These are phyloP conservation scores for Spea bombifrons DNA, from an alignment of 2,113 vertebrate genomes.

Conservation along the genomic window DNA sequence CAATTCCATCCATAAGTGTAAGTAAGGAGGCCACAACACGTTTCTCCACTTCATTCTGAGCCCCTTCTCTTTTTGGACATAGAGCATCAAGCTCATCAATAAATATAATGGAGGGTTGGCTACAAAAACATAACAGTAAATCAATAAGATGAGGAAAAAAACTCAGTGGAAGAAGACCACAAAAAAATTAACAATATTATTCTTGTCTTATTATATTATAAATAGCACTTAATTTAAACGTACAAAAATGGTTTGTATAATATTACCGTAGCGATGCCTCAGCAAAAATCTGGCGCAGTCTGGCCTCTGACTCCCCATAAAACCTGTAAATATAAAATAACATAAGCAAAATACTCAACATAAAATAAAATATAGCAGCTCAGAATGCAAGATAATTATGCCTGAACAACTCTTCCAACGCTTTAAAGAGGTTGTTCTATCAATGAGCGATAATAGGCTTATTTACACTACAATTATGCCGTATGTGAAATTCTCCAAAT, in stretches of 20 bases:
- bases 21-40: constrained; percentile 90
- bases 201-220: too few relatives aligned
- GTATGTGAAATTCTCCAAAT: too few relatives aligned
- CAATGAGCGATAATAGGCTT: too few relatives aligned
- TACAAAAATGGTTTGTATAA: background rate
- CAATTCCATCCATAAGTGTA: constrained; percentile 94
- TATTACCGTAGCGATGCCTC: constrained; percentile 83
- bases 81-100: constrained; percentile 95
- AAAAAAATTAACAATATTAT: too few relatives aligned
- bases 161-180: background rate
- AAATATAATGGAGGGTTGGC: constrained; percentile 88
- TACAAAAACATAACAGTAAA: constrained; percentile 50
- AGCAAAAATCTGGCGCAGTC: constrained; percentile 85
- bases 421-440: too few relatives aligned
- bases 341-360: background rate
- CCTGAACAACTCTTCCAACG: too few relatives aligned
- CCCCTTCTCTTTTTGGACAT: constrained; percentile 87
- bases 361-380: too few relatives aligned
- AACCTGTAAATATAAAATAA: constrained; percentile 67
- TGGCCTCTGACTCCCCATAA: constrained; percentile 91
- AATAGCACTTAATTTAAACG: too few relatives aligned
- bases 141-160: background rate
- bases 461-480: too few relatives aligned
- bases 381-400: too few relatives aligned
- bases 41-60: constrained; percentile 96